A percentile compares a stretch with the other conserved stretches of the same genome.
These are phyloP conservation scores for Hypomesus transpacificus DNA, from an alignment of 2,113 vertebrate species.

Conservation along the genomic window DNA sequence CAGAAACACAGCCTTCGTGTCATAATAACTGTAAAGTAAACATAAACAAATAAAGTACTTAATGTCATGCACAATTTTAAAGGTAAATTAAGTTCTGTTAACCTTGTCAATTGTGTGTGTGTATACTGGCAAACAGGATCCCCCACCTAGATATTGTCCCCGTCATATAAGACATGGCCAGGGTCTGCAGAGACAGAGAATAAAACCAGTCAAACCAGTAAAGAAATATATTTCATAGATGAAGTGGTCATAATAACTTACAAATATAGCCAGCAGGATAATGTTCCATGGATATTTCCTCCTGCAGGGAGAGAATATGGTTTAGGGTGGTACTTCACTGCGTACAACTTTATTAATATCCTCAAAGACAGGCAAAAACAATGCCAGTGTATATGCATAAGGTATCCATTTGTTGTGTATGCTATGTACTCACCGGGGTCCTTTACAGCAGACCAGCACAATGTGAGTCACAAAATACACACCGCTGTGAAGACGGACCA, in stretches of 20 bases:
- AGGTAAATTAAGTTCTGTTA: fast-evolving
- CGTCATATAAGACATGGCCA: slow-evolving; percentile 91
- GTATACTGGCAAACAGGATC: not conserved
- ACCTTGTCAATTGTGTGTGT: not conserved
- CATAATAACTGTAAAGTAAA: slow-evolving; percentile 72
- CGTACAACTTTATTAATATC: not conserved
- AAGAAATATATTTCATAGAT: not conserved
- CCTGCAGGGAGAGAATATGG: slow-evolving; percentile 61
- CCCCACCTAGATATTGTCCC: slow-evolving; percentile 87
- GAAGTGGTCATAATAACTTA: slow-evolving; percentile 67
- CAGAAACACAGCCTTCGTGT: slow-evolving; percentile 82
- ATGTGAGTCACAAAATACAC: slow-evolving; percentile 86
- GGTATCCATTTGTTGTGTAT: not conserved
- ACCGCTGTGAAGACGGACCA: slow-evolving; percentile 66
- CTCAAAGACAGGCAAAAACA: not conserved
- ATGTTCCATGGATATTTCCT: slow-evolving; percentile 93
- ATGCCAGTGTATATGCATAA: not conserved
- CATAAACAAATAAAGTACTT: not conserved
- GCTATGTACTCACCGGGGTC: slow-evolving; percentile 82
- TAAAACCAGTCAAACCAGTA: not conserved
- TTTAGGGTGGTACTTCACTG: not conserved
- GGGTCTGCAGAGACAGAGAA: slow-evolving; percentile 69
- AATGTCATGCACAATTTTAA: not conserved
- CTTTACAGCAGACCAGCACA: slow-evolving; percentile 86
- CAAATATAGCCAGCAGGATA: slow-evolving; percentile 85